Conservation (phyloP, 2,797 vertebrate species). For the Onychomys torridus region DNA sequence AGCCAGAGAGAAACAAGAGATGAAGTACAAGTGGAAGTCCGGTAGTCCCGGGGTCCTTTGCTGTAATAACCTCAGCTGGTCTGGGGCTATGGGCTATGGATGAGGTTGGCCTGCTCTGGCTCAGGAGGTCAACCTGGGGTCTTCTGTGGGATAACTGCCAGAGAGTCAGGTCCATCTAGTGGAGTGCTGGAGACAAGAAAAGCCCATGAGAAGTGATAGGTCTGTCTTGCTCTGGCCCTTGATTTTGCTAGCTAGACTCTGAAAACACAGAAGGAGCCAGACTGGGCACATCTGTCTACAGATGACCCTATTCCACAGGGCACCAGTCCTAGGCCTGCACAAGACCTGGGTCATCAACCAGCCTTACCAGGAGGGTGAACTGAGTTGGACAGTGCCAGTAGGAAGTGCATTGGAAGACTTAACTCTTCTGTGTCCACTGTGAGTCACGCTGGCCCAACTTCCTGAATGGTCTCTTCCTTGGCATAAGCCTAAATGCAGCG, state of each 20-base stretch:
- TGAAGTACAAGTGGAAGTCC: background rate
- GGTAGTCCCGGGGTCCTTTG: background rate
- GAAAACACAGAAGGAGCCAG: background rate
- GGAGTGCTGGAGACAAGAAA: background rate
- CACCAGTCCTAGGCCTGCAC: background rate
- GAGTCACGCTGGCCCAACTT: background rate
- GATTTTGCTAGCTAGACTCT: background rate
- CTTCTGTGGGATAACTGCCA: background rate
- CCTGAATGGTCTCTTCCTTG: background rate
- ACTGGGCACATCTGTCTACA: background rate
- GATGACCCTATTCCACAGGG: background rate
- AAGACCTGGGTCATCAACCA: background rate
- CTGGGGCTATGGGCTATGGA: background rate
- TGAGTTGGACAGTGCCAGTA: too few species aligned
- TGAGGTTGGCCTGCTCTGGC: background rate
- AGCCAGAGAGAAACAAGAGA: background rate
- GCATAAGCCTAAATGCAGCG: background rate
- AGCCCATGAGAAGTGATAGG: background rate
- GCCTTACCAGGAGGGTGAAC: too few species aligned
- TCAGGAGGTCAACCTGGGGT: background rate
- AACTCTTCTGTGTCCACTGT: background rate
- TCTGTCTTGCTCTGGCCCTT: background rate
- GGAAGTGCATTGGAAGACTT: too few species aligned
- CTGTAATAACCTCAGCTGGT: background rate
- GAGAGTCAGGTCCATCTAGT: background rate